Evolutionary conservation across 1,140 invertebrate genomes (phyloP).

Genomic region (Trachymyrmex septentrionalis): DNA sequence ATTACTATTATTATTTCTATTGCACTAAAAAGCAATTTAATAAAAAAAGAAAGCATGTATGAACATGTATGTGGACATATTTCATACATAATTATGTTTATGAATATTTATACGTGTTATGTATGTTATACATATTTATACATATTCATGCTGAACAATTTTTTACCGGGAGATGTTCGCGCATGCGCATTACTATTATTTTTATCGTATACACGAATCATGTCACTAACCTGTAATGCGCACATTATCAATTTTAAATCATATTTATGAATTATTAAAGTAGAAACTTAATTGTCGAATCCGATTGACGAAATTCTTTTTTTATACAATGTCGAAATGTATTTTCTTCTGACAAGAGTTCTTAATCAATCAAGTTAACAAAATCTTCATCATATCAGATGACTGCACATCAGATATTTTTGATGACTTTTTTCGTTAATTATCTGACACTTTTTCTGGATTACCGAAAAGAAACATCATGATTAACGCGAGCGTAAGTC

Average conservation of each 20-base stretch:
- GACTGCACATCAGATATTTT: background rate
- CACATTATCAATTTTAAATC: conserved; percentile 31
- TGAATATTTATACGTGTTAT: too few relatives aligned
- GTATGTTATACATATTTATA: too few relatives aligned
- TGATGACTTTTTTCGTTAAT: background rate
- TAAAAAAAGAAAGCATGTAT: too few relatives aligned
- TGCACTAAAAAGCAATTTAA: too few relatives aligned
- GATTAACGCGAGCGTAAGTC: conserved; percentile 50
- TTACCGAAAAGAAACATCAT: conserved; percentile 39
- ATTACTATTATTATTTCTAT: too few relatives aligned
- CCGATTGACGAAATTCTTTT: background rate
- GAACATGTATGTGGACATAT: too few relatives aligned
- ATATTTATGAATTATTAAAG: background rate
- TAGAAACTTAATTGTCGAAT: background rate
- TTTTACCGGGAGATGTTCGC: too few relatives aligned
- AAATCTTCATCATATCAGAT: background rate
- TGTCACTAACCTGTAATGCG: conserved; percentile 13
- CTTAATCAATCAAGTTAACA: background rate
- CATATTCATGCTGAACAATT: too few relatives aligned
- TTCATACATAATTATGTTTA: too few relatives aligned
- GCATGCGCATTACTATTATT: too few relatives aligned
- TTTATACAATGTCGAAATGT: background rate
- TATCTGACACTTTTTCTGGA: background rate
- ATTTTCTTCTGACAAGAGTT: background rate
- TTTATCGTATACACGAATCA: background rate